Percentiles rank a stretch among this genome's conserved stretches.
Evolutionary conservation across 2,797 vertebrate genomes (phyloP).

Genomic region (Tenualosa thibaudeaui): DNA sequence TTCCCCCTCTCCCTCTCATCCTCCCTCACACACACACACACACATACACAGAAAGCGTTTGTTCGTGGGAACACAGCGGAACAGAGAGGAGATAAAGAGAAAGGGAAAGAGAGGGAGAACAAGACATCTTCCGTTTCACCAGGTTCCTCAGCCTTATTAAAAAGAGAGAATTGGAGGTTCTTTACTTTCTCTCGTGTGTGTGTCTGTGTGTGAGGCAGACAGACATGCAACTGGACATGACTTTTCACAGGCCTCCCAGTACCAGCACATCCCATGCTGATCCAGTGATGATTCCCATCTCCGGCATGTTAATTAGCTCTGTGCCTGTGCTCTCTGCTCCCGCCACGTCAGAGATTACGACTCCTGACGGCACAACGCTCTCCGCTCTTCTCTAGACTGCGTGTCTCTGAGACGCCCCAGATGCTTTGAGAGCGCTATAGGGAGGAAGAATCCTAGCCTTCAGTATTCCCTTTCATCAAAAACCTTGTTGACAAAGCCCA

Average conservation of each 20-base stretch:
- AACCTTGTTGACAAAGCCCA: conserved; percentile 46
- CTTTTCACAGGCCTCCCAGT: not conserved
- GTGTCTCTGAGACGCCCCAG: not conserved
- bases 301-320: not conserved
- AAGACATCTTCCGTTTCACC: not conserved
- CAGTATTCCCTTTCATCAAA: conserved; percentile 46
- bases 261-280: not conserved
- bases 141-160: not conserved
- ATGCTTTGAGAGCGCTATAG: not conserved
- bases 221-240: not conserved
- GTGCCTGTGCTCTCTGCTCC: not conserved
- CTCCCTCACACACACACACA: conserved; percentile 37
- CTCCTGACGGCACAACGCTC: not conserved
- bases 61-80: not conserved
- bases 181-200: not conserved
- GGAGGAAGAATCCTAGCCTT: conserved; percentile 12
- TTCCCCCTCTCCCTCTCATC: conserved; percentile 55
- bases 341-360: not conserved
- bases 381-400: conserved; percentile 38
- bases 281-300: not conserved
- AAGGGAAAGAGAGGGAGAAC: not conserved
- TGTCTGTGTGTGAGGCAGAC: too few species aligned
- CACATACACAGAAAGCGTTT: not conserved
- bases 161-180: not conserved
- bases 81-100: not conserved